phyloP scores from a whole-genome alignment of 2,888 invertebrate species.

The Agrochola lota region DNA sequence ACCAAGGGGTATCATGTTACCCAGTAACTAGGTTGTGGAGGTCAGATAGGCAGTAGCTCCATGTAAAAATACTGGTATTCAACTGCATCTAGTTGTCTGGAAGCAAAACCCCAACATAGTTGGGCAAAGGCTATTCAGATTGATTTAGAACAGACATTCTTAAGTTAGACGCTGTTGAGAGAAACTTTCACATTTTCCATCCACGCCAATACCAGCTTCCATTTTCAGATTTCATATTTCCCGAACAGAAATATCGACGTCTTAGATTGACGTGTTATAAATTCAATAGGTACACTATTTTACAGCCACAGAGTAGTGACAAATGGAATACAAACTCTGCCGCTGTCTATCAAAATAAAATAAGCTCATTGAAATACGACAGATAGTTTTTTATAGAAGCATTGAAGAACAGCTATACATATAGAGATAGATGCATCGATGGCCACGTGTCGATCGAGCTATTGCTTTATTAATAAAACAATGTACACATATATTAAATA shows the following conservation, averaged over 20 bases:
- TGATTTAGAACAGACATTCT: background rate
- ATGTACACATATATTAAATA: background rate
- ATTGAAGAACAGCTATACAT: background rate
- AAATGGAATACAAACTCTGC: constrained; percentile 5
- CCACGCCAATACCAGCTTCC: background rate
- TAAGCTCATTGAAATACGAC: background rate
- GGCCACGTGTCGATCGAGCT: background rate
- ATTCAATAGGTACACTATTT: constrained; percentile 22
- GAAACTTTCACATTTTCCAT: constrained; percentile 13
- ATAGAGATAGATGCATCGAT: background rate
- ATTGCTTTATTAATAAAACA: background rate
- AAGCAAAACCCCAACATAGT: background rate
- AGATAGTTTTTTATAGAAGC: background rate
- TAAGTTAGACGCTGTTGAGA: background rate
- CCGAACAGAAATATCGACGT: constrained; percentile 16
- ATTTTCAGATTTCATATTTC: constrained; percentile 44
- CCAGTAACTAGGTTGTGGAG: too few species aligned
- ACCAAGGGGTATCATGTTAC: too few species aligned
- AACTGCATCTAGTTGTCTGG: background rate
- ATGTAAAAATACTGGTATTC: too few species aligned
- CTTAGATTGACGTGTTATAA: constrained; percentile 28
- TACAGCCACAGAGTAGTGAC: constrained; percentile 5
- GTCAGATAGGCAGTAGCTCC: too few species aligned
- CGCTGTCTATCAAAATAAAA: background rate
- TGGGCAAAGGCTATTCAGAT: background rate